These are phyloP conservation scores for Amiota mariae DNA, from an alignment of 2,888 invertebrate genomes.

Conservation along the genomic window DNA sequence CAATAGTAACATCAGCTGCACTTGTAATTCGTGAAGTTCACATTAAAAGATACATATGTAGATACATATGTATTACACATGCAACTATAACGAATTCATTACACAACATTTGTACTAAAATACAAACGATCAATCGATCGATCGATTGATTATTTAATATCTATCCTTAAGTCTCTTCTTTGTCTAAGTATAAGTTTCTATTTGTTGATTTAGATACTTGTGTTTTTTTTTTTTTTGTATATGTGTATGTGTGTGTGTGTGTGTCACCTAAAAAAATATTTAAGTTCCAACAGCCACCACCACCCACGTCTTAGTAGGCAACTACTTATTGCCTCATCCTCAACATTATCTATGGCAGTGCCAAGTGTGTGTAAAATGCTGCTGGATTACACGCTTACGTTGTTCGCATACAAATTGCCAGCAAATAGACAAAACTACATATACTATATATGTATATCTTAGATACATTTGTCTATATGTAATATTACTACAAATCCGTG, in stretches of 20 bases:
- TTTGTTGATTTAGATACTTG: not conserved
- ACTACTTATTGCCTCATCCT: not conserved
- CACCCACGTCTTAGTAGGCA: not conserved
- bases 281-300: not conserved
- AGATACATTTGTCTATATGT: slow-evolving; percentile 21
- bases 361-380: slow-evolving; percentile 51
- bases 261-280: not conserved
- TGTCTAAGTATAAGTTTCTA: not conserved
- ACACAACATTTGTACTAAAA: slow-evolving; percentile 35
- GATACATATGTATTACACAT: slow-evolving; percentile 52
- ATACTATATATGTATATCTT: slow-evolving; percentile 35
- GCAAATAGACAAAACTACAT: slow-evolving; percentile 39
- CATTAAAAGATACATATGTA: too few relatives aligned
- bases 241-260: slow-evolving; percentile 2
- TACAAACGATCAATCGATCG: slow-evolving; percentile 7
- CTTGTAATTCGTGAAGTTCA: not conserved
- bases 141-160: slow-evolving; percentile 62
- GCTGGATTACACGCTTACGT: slow-evolving; percentile 66
- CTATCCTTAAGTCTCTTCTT: slow-evolving; percentile 23
- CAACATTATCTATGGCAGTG: not conserved
- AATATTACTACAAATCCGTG: slow-evolving; percentile 28
- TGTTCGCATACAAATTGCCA: slow-evolving; percentile 65
- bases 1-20: not conserved
- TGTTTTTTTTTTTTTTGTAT: not conserved
- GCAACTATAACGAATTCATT: slow-evolving; percentile 67